phyloP scores from a whole-genome alignment of 1,140 invertebrate species.

The Agrypnia vestita region DNA sequence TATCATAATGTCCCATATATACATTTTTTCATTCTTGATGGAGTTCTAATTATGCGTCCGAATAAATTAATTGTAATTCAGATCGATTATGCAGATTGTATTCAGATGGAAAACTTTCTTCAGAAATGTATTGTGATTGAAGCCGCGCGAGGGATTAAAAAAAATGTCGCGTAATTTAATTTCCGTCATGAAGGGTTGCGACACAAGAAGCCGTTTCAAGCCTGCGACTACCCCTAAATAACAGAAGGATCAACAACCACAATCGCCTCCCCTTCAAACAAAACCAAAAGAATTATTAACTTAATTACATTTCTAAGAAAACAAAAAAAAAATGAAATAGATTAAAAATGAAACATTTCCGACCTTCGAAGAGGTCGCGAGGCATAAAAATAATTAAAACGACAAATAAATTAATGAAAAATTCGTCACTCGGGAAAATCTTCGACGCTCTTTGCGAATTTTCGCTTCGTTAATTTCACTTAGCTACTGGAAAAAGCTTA shows the following conservation, averaged over 20 bases:
- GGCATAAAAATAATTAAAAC: slow-evolving; percentile 10
- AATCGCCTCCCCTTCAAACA: no score
- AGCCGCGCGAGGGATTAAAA: not conserved
- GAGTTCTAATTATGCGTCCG: slow-evolving; percentile 55
- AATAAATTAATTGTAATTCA: slow-evolving; percentile 59
- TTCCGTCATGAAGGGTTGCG: not conserved
- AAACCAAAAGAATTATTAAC: no score
- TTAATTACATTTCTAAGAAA: no score
- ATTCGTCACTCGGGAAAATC: not conserved
- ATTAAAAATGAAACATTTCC: no score
- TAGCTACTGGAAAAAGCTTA: slow-evolving; percentile 12
- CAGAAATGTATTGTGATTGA: slow-evolving; percentile 30
- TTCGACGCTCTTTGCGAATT: not conserved
- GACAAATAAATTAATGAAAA: slow-evolving; percentile 22
- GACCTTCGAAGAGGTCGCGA: no score
- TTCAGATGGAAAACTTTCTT: slow-evolving; percentile 26
- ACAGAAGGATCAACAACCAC: no score
- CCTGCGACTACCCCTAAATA: no score
- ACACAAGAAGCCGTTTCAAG: no score
- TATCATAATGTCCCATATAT: slow-evolving; percentile 32
- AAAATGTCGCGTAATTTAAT: not conserved
- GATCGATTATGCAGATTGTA: slow-evolving; percentile 51
- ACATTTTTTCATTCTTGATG: slow-evolving; percentile 46
- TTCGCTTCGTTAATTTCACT: slow-evolving; percentile 36
- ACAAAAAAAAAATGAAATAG: no score